Base-by-base conservation (phyloP, 2,888 invertebrate species). In the Tuberolachnus salignus region DNA sequence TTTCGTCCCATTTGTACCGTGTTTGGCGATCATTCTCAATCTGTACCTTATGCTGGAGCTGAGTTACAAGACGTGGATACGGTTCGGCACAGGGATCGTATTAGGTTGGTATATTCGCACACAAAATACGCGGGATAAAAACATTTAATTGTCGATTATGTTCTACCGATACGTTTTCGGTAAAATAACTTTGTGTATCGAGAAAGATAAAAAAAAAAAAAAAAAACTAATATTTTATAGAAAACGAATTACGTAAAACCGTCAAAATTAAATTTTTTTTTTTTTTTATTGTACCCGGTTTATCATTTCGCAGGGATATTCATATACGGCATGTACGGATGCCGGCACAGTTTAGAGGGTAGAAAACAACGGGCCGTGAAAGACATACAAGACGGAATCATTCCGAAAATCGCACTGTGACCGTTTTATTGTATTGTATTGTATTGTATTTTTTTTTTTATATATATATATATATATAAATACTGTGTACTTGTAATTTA, bases 21-120 rank as follows among this genome's bases (percentile, higher is more conserved):
- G 91, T 51, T 83, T 94, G 63, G 94, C 94, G 84, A 91, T 94
- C 82, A 88, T 94, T 83, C 88, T 92, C 53, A 96, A 96, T 84
- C 88, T 94, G 74, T 93, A 94, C 84, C 87, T 96, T 23, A 94
- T 95, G 94, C 86, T 93, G 78, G 90, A 93, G 85, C 87, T 96
- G 82, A 92, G 92, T 82, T 83, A 85, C 0, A 87, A 89, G 82
- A 95, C 95, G 0, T 96, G 95, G 95, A 87, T 94, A n/a, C 86
- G 94, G 82, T 93, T 95, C 84, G 87, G 86, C 3, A 87, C 94
- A 42, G 95, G 95, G 95, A 90, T 95, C 87, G 84, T 85, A 14
- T 86, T 94, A 82, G 97, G 96, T 89, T 84, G 87, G 66, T 69
- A 53, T 34, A 34, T 34, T 34, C 34, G 6, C 6, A 34, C 34